Percentiles rank a stretch among this genome's conserved stretches.
Evolutionary conservation across 2,113 vertebrate species (phyloP).

Genomic region (Erinaceus europaeus): DNA sequence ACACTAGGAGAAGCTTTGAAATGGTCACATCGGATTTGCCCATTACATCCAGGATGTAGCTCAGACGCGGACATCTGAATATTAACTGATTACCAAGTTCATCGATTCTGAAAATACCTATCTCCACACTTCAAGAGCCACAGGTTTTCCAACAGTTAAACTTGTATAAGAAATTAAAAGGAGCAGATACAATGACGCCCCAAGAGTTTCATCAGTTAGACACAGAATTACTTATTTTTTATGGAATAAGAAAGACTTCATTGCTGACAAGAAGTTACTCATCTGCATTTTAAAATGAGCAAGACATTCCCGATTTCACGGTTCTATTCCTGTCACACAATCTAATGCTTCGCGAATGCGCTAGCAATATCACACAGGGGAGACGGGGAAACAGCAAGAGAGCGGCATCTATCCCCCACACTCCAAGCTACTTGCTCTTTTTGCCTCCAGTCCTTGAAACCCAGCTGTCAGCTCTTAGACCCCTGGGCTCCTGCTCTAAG

Average conservation of each 20-base stretch:
- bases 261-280: conserved; percentile 43
- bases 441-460: not conserved
- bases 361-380: conserved; percentile 37
- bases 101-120: conserved; percentile 13
- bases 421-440: not conserved
- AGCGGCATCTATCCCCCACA: not conserved
- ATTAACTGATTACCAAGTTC: not conserved
- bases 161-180: conserved; percentile 52
- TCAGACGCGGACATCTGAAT: not conserved
- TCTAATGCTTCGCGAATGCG: not conserved
- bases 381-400: not conserved
- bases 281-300: conserved; percentile 56
- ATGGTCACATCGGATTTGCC: not conserved
- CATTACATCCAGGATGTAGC: not conserved
- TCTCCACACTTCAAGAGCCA: not conserved
- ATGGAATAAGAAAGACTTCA: conserved; percentile 61
- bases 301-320: conserved; percentile 59
- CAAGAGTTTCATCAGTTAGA: conserved; percentile 56
- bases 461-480: not conserved
- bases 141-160: conserved; percentile 59
- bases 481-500: not conserved
- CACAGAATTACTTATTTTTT: conserved; percentile 26
- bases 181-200: conserved; percentile 23
- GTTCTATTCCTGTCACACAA: conserved; percentile 62
- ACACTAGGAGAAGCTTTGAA: not conserved